Evolutionary conservation across 2,113 vertebrate genomes (phyloP), one percentile per base, ranked within the genome.

Genomic region (Albula goreensis): DNA sequence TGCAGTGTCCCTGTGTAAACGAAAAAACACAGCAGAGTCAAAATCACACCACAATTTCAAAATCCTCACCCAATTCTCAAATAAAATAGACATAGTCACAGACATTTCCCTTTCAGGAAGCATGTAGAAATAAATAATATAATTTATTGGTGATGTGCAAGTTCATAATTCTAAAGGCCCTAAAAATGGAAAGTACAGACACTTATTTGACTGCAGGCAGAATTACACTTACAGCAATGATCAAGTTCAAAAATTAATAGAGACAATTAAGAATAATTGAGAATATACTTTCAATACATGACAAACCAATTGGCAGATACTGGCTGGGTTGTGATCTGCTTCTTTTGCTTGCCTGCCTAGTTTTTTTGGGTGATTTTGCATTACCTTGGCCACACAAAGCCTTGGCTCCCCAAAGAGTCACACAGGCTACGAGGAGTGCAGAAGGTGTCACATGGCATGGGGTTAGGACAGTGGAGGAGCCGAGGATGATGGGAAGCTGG

Each of bases 1-100:
- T 81, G 98, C 98, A 15, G 98, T 99, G 95, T 99, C 98, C 98
- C 98, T 99, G 84, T 19, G 19, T 22, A 31, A 19, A 12, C 19
- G n/a, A 17, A 5, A 13, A 49, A 5, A 8, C 70, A 74, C 70
- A 74, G n/a, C 4, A 31, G 1, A 25, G 8, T 25, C 5, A 6
- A 74, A 4, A 74, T n/a, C 2, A 63, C n/a, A 10, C 70, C n/a
- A n/a, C 70, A 19, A n/a, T 22, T 4, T 19, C 17, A 66, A 66
- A 19, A 22, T 22, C 60, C 1, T 19, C 60, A 66, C 17, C 22
- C 1, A 66, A 66, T 7, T 66, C 17, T 19, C 60, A 22, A 22
- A 66, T 19, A 66, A 22, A 19, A 66, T 19, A 19, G 60, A 66
- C 17, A 66, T 66, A 7, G 17, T 22, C 17, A 15, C 6, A 56